Percentiles rank a stretch among this genome's conserved stretches.
These are phyloP conservation scores for Halictus ligatus DNA, from an alignment of 2,888 invertebrate genomes.

Conservation along the genomic window DNA sequence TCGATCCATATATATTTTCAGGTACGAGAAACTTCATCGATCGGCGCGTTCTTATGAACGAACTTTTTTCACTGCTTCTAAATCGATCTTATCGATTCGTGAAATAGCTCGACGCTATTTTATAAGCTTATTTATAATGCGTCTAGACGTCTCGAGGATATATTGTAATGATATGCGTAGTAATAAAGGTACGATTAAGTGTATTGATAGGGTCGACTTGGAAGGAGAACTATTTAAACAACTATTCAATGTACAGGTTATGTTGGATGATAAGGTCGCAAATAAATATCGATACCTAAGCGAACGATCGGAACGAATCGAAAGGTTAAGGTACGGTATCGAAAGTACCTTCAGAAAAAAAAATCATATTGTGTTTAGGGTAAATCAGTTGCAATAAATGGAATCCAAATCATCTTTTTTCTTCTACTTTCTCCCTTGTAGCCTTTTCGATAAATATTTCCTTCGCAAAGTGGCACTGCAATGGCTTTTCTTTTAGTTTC, in stretches of 20 bases:
- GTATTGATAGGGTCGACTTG: conserved; percentile 46
- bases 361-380: conserved; percentile 44
- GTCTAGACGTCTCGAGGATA: conserved; percentile 45
- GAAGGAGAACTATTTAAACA: conserved; percentile 32
- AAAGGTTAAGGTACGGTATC: conserved; percentile 5
- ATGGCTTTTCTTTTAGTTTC: background rate
- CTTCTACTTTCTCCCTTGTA: conserved; percentile 16
- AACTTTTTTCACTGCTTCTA: conserved; percentile 26
- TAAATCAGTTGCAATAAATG: conserved; percentile 51
- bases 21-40: conserved; percentile 23
- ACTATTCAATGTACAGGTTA: conserved; percentile 38
- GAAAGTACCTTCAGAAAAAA: conserved; percentile 2
- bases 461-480: background rate
- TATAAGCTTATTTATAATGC: conserved; percentile 48
- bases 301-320: conserved; percentile 25
- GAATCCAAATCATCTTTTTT: conserved; percentile 35
- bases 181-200: conserved; percentile 34
- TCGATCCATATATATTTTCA: conserved; percentile 12
- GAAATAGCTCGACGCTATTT: conserved; percentile 47
- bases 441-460: background rate
- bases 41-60: conserved; percentile 26
- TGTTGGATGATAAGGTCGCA: conserved; percentile 18
- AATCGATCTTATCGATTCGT: conserved; percentile 50
- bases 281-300: conserved; percentile 36
- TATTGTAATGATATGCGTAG: conserved; percentile 40